Conservation (phyloP, 2,888 invertebrate genomes). For the Gortyna flavago region DNA sequence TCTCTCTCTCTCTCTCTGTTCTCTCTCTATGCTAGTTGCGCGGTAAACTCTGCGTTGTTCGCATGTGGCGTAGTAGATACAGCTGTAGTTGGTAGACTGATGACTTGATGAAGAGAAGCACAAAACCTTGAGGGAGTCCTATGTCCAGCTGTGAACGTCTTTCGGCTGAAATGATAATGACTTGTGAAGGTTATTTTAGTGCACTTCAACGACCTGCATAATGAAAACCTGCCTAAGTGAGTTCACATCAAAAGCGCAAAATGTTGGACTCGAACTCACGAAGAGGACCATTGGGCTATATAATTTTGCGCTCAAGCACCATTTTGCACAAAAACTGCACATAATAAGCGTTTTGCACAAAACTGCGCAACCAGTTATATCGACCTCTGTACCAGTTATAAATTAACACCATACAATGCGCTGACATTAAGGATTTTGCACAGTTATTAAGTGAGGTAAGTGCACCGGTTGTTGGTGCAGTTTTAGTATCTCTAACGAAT, state of each 20-base stretch:
- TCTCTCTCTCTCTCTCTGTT: no score
- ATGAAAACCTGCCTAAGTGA: no score
- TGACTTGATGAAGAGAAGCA: no score
- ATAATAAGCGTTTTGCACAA: conserved; percentile 36
- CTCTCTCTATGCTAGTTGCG: no score
- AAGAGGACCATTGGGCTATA: conserved; percentile 2
- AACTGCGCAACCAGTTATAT: conserved; percentile 37
- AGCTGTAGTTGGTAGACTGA: no score
- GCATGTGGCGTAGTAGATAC: no score
- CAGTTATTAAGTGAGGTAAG: conserved; percentile 64
- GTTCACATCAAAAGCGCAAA: neutral
- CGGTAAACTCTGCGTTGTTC: no score
- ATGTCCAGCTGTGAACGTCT: neutral
- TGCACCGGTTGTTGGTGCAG: conserved; percentile 25
- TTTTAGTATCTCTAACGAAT: neutral
- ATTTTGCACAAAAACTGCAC: conserved; percentile 33
- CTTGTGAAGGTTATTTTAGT: no score
- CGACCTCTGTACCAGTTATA: conserved; percentile 59
- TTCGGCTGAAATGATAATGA: neutral
- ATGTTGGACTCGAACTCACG: neutral
- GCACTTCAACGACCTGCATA: neutral
- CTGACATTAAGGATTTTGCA: conserved; percentile 66
- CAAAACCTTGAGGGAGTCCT: no score
- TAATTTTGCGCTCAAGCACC: conserved; percentile 33
- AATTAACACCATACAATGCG: conserved; percentile 67